Base-by-base conservation (phyloP, 2,113 vertebrate genomes). In the Colaptes auratus region DNA sequence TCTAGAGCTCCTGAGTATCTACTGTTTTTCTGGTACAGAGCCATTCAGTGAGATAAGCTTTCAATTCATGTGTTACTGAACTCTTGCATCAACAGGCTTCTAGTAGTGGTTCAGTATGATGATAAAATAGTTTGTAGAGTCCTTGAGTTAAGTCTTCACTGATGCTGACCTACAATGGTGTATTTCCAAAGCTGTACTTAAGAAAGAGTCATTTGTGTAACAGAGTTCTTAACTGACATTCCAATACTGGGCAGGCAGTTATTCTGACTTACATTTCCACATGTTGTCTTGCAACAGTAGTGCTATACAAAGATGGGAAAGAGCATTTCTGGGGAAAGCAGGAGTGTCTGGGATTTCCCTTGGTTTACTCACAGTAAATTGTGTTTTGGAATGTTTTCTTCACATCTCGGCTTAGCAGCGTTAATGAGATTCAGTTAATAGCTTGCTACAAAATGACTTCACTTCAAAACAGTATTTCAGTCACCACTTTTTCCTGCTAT, bases 371-470 rank as follows among this genome's bases (percentile, higher is more conserved):
- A 70, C 25, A 55, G n/a, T 31, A 85, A 93, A 87, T 91, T 79
- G 46, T 58, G n/a, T 76, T 63, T 76, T 23, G 24, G 42, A 91
- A 48, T 93, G 64, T 87, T 82, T 91, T 94, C 60, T 89, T 67
- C 63, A 24, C 4, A 2, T 72, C 78, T 0, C 3, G 50, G 50
- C 30, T 72, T 82, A 66, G 70, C n/a, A 63, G n/a, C 65, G 58
- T 93, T 93, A 75, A 56, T 6, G 4, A 78, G 70, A 65, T 76
- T 94, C 3, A 3, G 36, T 85, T 88, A 73, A 67, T 70, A 89
- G 60, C 55, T 83, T 88, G 39, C 30, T 94, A 42, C 35, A 75
- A 76, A 95, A 86, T 70, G 0, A 82, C 65, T 79, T 94, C 4
- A 63, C 63, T 74, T 90, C 46, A 89, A 79, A 92, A 70, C 33